A percentile compares a stretch with the other conserved stretches of the same genome.
Evolutionary conservation across 2,797 vertebrate genomes (phyloP).

Genomic region (Artibeus jamaicensis): DNA sequence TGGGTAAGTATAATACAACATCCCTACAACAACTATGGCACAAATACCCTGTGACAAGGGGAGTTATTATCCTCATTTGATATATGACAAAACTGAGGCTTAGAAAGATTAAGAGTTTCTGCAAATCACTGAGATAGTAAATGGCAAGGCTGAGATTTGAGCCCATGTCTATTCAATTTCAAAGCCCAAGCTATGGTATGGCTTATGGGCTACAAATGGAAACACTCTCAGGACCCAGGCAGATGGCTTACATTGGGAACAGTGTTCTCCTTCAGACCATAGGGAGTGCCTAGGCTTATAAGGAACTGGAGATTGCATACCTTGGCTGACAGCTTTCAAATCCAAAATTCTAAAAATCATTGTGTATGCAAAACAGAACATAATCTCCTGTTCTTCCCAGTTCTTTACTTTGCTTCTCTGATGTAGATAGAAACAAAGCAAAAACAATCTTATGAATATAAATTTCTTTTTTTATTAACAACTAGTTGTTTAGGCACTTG

Average conservation of each 20-base stretch:
- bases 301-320: not conserved
- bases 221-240: too few species aligned
- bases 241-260: not conserved
- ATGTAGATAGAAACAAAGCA: not conserved
- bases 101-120: not conserved
- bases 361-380: not conserved
- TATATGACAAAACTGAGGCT: not conserved
- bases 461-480: not conserved
- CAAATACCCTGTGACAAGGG: not conserved
- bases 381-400: not conserved
- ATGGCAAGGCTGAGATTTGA: not conserved
- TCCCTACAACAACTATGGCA: not conserved
- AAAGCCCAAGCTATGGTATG: not conserved
- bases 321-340: not conserved
- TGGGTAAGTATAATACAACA: not conserved
- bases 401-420: not conserved
- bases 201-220: not conserved
- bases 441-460: not conserved
- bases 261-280: not conserved
- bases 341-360: not conserved
- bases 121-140: not conserved
- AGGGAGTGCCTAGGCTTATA: not conserved
- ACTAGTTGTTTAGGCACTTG: not conserved
- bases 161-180: not conserved
- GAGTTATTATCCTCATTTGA: not conserved